These are phyloP conservation scores for Lithobates sylvaticus DNA, from an alignment of 2,797 vertebrate genomes.

Conservation along the genomic window DNA sequence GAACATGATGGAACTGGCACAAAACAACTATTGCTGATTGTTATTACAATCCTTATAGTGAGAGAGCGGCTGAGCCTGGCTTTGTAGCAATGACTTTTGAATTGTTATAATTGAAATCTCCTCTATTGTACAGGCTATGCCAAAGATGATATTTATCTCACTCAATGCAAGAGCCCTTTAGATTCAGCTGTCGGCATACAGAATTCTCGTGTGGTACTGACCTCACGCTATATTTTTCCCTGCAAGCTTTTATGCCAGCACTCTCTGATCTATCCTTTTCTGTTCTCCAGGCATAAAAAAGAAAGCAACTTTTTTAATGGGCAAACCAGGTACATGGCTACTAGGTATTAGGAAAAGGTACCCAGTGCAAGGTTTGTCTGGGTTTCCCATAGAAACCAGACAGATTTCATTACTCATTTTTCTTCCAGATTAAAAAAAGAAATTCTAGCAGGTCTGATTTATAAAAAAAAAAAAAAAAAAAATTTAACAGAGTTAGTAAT, in stretches of 20 bases:
- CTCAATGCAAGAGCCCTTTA: slow-evolving; percentile 35
- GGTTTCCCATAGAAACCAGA: background rate
- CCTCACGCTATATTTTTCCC: slow-evolving; percentile 3
- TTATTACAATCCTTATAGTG: slow-evolving; percentile 1
- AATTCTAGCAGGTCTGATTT: too few relatives aligned
- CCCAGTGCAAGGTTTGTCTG: background rate
- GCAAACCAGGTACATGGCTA: background rate
- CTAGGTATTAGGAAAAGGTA: background rate
- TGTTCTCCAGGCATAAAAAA: background rate
- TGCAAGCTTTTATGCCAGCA: slow-evolving; percentile 26
- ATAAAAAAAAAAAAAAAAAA: too few relatives aligned
- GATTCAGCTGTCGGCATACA: slow-evolving; percentile 16
- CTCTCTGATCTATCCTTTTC: slow-evolving; percentile 22
- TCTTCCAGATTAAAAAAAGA: background rate
- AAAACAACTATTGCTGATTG: slow-evolving; percentile 14
- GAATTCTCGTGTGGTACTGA: background rate
- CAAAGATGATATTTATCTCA: slow-evolving; percentile 40
- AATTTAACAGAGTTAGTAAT: too few relatives aligned
- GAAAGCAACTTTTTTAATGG: slow-evolving; percentile 13
- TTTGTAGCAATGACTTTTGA: slow-evolving; percentile 37
- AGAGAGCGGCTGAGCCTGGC: slow-evolving; percentile 12
- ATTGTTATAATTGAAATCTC: slow-evolving; percentile 42
- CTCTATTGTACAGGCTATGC: slow-evolving; percentile 17
- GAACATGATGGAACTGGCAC: slow-evolving; percentile 28
- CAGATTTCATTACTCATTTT: background rate